These are phyloP conservation scores for Theocolax elegans DNA, from an alignment of 1,140 invertebrate genomes.

Conservation along the genomic window DNA sequence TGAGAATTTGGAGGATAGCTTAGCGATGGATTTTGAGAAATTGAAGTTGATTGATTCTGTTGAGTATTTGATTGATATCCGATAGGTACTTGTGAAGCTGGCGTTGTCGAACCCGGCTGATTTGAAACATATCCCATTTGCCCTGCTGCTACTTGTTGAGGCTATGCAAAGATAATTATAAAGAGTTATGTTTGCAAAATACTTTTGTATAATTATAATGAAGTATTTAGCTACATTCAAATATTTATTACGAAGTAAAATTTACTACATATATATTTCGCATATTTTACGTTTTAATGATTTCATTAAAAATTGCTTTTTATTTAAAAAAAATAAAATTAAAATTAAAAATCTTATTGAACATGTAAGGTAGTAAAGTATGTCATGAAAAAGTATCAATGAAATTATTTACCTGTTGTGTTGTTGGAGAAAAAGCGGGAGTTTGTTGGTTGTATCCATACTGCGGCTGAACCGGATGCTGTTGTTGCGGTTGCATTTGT, in stretches of 20 bases:
- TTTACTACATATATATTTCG: no score
- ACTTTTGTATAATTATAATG: no score
- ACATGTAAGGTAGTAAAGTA: no score
- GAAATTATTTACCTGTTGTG: slow-evolving; percentile 15
- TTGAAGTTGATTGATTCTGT: slow-evolving; percentile 46
- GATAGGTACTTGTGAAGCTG: slow-evolving; percentile 5
- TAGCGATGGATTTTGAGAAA: slow-evolving; percentile 46
- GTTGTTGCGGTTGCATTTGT: background rate
- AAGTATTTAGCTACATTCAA: no score
- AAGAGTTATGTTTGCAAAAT: no score
- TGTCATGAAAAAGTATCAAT: no score
- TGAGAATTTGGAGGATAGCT: slow-evolving; percentile 50
- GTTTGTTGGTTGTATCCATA: slow-evolving; percentile 28
- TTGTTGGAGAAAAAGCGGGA: background rate
- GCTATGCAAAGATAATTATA: background rate
- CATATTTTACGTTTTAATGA: no score
- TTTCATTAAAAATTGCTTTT: no score
- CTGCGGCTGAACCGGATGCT: background rate
- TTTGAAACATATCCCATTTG: slow-evolving; percentile 21
- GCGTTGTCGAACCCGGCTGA: background rate
- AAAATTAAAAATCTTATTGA: no score
- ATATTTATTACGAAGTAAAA: no score
- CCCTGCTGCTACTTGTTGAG: background rate
- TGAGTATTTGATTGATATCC: slow-evolving; percentile 22
- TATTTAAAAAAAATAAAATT: no score